phyloP scores from a whole-genome alignment of 2,888 invertebrate species.

The Nephrotoma appendiculata region DNA sequence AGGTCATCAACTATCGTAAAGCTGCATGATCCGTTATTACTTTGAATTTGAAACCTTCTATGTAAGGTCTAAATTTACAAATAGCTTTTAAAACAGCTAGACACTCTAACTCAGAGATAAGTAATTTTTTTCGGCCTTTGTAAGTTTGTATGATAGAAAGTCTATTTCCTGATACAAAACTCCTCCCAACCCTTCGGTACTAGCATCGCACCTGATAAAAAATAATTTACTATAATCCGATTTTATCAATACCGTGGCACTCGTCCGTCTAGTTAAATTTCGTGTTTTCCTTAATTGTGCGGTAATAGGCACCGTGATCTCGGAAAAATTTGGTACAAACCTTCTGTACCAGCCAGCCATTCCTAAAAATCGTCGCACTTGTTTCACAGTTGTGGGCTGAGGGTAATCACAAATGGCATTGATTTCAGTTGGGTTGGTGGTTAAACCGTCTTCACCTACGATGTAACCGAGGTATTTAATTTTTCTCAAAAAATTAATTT shows the following conservation, averaged over 20 bases:
- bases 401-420: background rate
- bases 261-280: background rate
- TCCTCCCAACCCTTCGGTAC: background rate
- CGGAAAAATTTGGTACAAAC: background rate
- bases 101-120: background rate
- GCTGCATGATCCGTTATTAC: background rate
- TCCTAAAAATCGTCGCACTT: background rate
- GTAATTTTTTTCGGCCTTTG: background rate
- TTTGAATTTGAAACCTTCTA: background rate
- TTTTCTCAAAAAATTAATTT: background rate
- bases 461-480: conserved; percentile 7
- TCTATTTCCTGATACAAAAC: background rate
- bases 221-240: background rate
- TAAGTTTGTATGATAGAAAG: background rate
- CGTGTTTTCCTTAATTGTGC: background rate
- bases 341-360: background rate
- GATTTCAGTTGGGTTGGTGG: background rate
- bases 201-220: background rate
- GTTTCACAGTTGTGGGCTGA: background rate
- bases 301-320: background rate
- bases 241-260: background rate
- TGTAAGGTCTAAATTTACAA: background rate
- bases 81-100: background rate
- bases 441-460: conserved; percentile 6
- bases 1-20: no score